These are phyloP conservation scores for Remorina albescens DNA, from an alignment of 2,797 vertebrate genomes.

Conservation along the genomic window DNA sequence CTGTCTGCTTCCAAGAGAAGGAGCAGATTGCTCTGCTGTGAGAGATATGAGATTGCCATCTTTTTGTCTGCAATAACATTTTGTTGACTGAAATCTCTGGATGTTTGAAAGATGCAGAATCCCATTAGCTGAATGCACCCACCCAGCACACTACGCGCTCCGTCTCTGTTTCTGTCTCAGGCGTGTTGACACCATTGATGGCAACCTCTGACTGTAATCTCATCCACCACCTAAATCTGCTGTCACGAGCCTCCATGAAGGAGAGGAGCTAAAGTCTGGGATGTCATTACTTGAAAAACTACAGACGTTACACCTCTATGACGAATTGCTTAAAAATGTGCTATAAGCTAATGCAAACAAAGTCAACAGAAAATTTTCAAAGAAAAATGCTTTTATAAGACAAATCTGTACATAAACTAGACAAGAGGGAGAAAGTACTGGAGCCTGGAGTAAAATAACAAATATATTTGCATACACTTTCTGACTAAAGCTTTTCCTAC, in stretches of 20 bases:
- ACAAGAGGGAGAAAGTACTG: background rate
- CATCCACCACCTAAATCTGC: slow-evolving; percentile 38
- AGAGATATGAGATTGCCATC: slow-evolving; percentile 4
- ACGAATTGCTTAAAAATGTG: slow-evolving; percentile 10
- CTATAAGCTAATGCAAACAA: background rate
- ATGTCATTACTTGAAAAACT: slow-evolving; percentile 24
- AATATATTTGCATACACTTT: too few species aligned
- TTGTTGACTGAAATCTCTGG: background rate
- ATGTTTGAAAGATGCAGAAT: slow-evolving; percentile 9
- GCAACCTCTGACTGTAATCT: slow-evolving; percentile 39
- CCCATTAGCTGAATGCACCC: slow-evolving; percentile 10
- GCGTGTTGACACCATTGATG: slow-evolving; percentile 28
- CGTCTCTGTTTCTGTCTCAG: background rate
- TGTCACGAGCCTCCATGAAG: slow-evolving; percentile 13
- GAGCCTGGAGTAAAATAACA: background rate
- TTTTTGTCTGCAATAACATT: background rate
- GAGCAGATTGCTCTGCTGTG: background rate
- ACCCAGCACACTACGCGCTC: background rate
- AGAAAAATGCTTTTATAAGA: background rate
- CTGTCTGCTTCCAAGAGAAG: background rate
- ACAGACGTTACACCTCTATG: slow-evolving; percentile 1
- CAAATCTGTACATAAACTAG: background rate
- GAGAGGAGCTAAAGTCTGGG: slow-evolving; percentile 17
- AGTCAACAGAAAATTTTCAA: background rate
- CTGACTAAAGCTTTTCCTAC: background rate